Percentiles rank a stretch among this genome's conserved stretches.
These are phyloP conservation scores for Crotalus horridus DNA, from an alignment of 2,113 vertebrate species.

Conservation along the genomic window DNA sequence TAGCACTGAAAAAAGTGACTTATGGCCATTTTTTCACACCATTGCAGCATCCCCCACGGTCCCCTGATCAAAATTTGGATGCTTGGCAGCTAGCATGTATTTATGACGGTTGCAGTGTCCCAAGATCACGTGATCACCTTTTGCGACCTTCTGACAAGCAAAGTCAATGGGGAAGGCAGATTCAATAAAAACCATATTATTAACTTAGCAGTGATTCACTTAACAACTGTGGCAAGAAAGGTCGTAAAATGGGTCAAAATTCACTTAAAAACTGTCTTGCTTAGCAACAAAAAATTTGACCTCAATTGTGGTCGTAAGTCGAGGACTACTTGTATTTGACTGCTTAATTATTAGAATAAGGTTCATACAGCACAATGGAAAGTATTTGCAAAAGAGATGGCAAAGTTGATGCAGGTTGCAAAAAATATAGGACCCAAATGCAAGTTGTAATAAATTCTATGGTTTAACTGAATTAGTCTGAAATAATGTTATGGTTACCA, in stretches of 20 bases:
- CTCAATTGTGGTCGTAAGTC: neutral
- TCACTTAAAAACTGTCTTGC: neutral
- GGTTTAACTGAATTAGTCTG: neutral
- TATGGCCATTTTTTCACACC: neutral
- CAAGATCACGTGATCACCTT: neutral
- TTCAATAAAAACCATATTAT: neutral
- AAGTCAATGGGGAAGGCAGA: neutral
- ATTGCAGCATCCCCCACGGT: neutral
- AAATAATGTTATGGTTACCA: neutral
- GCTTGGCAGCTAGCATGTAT: neutral
- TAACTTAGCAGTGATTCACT: neutral
- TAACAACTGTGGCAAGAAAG: neutral
- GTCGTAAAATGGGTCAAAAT: neutral
- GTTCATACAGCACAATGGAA: neutral
- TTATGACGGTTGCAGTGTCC: neutral
- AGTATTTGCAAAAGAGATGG: neutral
- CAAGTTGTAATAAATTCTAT: neutral
- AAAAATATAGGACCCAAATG: neutral
- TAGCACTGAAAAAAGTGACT: neutral
- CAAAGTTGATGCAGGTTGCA: neutral
- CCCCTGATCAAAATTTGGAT: neutral
- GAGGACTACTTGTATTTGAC: neutral
- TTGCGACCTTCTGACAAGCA: neutral
- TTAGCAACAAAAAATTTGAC: neutral
- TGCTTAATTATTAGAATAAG: neutral